phyloP scores from a whole-genome alignment of 2,797 vertebrate genomes.

The Rhincodon typus region DNA sequence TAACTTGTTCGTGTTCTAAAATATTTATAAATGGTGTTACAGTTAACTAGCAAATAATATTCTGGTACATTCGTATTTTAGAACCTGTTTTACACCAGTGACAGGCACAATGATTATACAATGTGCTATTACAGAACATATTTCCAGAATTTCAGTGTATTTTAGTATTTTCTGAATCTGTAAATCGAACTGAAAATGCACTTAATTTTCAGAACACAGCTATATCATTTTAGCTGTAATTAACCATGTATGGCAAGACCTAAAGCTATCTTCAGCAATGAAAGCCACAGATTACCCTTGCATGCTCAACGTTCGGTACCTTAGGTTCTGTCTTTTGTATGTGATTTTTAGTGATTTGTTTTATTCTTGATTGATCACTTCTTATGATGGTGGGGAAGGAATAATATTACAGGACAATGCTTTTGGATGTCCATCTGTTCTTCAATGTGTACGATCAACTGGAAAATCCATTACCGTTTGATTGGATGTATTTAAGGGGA shows the following conservation, averaged over 20 bases:
- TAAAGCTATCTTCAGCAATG: background rate
- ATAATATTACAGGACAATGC: background rate
- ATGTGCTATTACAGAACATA: background rate
- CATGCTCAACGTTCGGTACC: background rate
- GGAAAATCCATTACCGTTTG: background rate
- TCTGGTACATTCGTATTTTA: background rate
- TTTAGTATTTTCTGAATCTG: background rate
- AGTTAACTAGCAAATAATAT: background rate
- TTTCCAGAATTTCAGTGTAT: background rate
- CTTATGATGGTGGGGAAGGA: background rate
- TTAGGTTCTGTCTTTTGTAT: background rate
- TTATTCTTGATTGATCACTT: background rate
- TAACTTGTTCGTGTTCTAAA: slow-evolving; percentile 17
- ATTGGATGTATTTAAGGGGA: background rate
- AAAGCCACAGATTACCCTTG: background rate
- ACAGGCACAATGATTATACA: background rate
- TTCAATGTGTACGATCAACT: background rate
- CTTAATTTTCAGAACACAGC: background rate
- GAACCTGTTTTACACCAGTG: background rate
- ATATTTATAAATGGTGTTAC: background rate
- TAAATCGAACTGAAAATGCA: background rate
- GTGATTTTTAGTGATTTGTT: background rate
- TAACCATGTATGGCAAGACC: background rate
- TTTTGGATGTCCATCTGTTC: background rate
- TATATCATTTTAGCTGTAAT: background rate